A percentile compares a stretch with the other conserved stretches of the same genome.
Conservation (phyloP, 2,797 vertebrate genomes). For the Apogon talboti region DNA sequence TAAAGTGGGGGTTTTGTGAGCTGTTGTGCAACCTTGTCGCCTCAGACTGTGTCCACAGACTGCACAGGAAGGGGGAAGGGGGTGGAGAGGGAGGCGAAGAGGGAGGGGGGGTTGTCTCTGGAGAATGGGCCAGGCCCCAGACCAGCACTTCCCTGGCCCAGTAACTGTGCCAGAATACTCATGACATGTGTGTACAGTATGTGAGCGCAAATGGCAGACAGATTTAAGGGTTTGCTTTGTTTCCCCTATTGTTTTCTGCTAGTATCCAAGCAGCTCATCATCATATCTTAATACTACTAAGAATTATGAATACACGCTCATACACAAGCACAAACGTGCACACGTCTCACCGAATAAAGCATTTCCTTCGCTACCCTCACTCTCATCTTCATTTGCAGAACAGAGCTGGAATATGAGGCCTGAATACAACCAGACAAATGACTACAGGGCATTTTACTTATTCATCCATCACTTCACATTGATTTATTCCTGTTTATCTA, state of each 20-base stretch:
- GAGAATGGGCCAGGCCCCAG: conserved; percentile 83
- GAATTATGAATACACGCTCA: conserved; percentile 36
- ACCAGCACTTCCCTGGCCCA: conserved; percentile 82
- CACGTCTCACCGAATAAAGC: conserved; percentile 33
- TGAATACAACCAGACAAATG: conserved; percentile 79
- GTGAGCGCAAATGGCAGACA: conserved; percentile 83
- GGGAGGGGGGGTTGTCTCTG: conserved; percentile 58
- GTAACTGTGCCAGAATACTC: conserved; percentile 82
- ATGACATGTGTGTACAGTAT: conserved; percentile 81
- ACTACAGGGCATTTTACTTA: conserved; percentile 83
- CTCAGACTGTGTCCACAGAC: conserved; percentile 79
- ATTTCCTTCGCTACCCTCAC: conserved; percentile 52
- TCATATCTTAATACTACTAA: conserved; percentile 62
- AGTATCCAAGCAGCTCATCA: conserved; percentile 68
- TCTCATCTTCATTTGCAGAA: conserved; percentile 75
- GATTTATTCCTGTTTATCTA: conserved; percentile 84
- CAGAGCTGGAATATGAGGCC: conserved; percentile 67
- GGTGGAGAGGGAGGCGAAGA: conserved; percentile 38
- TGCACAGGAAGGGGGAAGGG: conserved; percentile 77
- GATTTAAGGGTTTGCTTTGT: conserved; percentile 82
- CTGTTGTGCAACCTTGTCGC: conserved; percentile 78
- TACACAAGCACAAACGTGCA: conserved; percentile 25
- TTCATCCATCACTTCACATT: conserved; percentile 82
- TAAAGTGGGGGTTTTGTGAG: conserved; percentile 67
- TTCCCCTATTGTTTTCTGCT: conserved; percentile 70